A percentile compares a stretch with the other conserved stretches of the same genome.
Conservation (phyloP, 2,888 invertebrate species). For the Euclidia mi region DNA sequence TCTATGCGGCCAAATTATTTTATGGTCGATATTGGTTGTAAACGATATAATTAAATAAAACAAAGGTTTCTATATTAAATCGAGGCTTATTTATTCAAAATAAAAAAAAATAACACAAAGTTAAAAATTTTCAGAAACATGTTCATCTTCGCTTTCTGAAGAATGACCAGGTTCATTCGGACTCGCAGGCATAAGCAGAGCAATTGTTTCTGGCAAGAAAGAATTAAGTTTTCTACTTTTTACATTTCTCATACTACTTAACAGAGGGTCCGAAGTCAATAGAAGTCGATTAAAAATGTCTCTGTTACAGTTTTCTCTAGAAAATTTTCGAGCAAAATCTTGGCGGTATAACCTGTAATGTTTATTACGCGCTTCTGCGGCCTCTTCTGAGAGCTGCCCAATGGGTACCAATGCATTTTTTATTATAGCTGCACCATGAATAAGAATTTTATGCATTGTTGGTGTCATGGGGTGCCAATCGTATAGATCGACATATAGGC, state of each 20-base stretch:
- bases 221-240: no score
- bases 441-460: constrained; percentile 13
- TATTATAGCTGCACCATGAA: constrained; percentile 6
- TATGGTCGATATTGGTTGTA: no score
- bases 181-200: no score
- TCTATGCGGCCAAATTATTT: no score
- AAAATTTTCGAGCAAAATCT: neutral
- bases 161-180: no score
- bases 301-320: neutral
- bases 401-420: neutral
- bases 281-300: neutral
- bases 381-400: neutral
- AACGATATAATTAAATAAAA: no score
- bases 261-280: neutral
- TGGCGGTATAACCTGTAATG: neutral
- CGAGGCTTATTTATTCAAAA: no score
- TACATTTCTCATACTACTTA: neutral
- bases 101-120: no score
- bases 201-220: no score
- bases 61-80: no score
- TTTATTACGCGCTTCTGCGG: neutral
- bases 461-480: constrained; percentile 15
- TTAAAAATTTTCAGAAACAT: no score
- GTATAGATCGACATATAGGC: constrained; percentile 9
- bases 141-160: no score